Percentiles rank a stretch among this genome's conserved stretches.
Evolutionary conservation across 2,797 vertebrate species (phyloP).

Genomic region (Salarias fasciatus): DNA sequence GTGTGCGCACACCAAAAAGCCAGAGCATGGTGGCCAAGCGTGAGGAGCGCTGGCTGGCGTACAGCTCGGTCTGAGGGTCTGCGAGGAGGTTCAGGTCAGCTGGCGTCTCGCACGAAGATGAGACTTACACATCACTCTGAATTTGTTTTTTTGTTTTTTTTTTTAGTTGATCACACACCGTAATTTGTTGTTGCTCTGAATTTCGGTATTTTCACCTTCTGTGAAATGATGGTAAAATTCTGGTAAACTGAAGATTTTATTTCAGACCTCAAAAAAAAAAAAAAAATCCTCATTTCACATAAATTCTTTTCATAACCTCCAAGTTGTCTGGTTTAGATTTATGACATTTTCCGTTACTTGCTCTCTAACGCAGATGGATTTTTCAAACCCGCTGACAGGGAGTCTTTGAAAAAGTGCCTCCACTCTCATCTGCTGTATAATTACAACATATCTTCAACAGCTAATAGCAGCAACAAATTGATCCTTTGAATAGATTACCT

Average conservation of each 20-base stretch:
- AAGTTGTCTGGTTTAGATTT: neutral
- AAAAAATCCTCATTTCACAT: neutral
- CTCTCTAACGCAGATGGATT: neutral
- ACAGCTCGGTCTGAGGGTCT: constrained; percentile 12
- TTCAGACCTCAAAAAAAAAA: neutral
- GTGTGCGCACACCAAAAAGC: constrained; percentile 38
- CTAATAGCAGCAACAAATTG: neutral
- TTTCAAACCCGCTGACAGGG: neutral
- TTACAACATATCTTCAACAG: neutral
- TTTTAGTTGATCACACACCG: neutral
- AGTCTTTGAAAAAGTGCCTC: neutral
- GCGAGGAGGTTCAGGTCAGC: constrained; percentile 17
- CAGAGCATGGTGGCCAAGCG: constrained; percentile 33
- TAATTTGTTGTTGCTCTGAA: neutral
- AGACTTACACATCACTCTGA: neutral
- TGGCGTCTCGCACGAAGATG: constrained; percentile 3
- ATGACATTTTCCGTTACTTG: neutral
- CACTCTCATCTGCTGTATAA: neutral
- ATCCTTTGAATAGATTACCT: constrained; percentile 4
- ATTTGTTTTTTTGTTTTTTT: too few species aligned
- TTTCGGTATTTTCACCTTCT: neutral
- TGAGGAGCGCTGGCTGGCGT: constrained; percentile 30
- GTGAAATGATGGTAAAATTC: too few species aligned
- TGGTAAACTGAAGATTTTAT: too few species aligned
- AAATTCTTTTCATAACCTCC: neutral